Evolutionary conservation across 2,797 vertebrate species (phyloP), one percentile per base, ranked within the genome.

Genomic region (Sparidentex hasta): DNA sequence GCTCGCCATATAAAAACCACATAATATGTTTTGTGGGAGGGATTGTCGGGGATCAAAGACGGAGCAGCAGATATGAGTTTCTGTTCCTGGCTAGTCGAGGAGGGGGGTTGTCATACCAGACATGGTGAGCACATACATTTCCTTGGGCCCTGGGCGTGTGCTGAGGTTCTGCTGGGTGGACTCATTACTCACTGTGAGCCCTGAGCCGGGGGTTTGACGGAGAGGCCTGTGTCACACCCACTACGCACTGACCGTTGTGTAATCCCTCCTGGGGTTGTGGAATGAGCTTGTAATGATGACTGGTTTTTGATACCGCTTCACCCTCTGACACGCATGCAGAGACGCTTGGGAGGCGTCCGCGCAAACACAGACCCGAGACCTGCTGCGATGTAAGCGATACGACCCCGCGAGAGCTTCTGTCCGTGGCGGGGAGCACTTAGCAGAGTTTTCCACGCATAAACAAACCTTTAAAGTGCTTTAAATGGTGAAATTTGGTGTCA

Each of bases 51-150:
- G 90, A 93, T 94, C 92, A 94, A 90, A 93, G 84, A 81, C 71
- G 75, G 76, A 90, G 78, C 72, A 84, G 86, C 78, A 91, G 88
- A 93, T 94, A 93, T 93, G 88, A 94, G 89, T 92, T 91, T 91
- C 64, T 86, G 90, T 90, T 93, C 89, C 90, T 86, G 88, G 85
- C 88, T 84, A 83, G 88, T 87, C 80, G 5, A 74, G 83, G 78
- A 86, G 83, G 80, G 83, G 90, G 90, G 85, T 82, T 89, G 85
- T 92, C 92, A 93, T 94, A 92, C 91, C 93, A 94, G 92, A 95
- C 92, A 88, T 86, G 88, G 89, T 89, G 93, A 92, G 89, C 90
- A 90, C 87, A 93, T 88, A 92, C 83, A 92, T 91, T 92, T 92
- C 91, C 88, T 91, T 76, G 72, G 88, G 88, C 88, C 86, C 81